Percentiles rank a stretch among this genome's conserved stretches.
Conservation (phyloP, 2,888 invertebrate species). For the Heterodera filipjevi region DNA sequence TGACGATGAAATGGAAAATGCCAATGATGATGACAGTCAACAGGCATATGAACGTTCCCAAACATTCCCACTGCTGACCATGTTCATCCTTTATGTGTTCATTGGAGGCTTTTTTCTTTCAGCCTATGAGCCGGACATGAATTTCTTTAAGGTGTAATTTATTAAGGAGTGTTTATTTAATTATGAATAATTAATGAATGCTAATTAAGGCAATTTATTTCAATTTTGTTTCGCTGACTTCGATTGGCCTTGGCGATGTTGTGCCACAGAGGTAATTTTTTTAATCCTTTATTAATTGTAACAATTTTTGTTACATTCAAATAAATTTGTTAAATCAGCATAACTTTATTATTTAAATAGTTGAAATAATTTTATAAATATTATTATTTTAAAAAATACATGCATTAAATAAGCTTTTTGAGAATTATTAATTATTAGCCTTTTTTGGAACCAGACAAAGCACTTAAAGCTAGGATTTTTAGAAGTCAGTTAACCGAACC, state of each 20-base stretch:
- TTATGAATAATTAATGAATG: no score
- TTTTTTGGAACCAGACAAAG: no score
- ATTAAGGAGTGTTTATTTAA: no score
- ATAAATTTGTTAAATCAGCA: no score
- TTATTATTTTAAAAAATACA: no score
- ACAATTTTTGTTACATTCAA: no score
- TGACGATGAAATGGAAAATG: background rate
- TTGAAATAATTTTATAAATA: no score
- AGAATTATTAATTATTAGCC: no score
- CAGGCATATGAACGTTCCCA: slow-evolving; percentile 23
- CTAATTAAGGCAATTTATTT: slow-evolving; percentile 54
- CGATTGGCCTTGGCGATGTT: slow-evolving; percentile 60
- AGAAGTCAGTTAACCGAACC: no score
- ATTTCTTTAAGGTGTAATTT: slow-evolving; percentile 48
- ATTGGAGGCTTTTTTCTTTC: slow-evolving; percentile 42
- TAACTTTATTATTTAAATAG: no score
- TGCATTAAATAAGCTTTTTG: no score
- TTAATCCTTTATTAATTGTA: slow-evolving; percentile 10
- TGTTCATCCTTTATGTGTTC: slow-evolving; percentile 57
- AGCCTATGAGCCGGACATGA: slow-evolving; percentile 61
- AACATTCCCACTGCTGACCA: slow-evolving; percentile 49
- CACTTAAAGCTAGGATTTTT: no score
- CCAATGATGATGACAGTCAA: slow-evolving; percentile 2
- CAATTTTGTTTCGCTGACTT: slow-evolving; percentile 61
- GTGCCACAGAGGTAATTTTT: slow-evolving; percentile 52